Conservation (phyloP, 2,888 invertebrate genomes). For the Mystacides longicornis region DNA sequence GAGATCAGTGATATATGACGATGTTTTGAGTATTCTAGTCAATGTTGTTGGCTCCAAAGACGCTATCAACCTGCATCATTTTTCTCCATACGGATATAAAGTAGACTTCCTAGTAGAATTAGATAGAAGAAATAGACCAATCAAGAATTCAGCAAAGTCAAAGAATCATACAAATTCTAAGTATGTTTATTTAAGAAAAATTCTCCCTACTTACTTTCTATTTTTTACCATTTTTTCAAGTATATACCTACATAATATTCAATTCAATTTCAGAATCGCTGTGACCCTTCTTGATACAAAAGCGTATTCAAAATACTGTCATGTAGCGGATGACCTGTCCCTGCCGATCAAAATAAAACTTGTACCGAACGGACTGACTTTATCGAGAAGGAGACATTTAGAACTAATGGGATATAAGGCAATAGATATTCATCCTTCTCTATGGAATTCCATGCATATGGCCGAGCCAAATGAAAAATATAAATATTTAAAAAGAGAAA, state of each 20-base stretch:
- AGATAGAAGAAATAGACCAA: slow-evolving; percentile 12
- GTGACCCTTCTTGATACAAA: slow-evolving; percentile 13
- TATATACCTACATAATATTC: background rate
- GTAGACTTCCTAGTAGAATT: slow-evolving; percentile 21
- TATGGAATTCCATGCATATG: slow-evolving; percentile 38
- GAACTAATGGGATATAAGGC: slow-evolving; percentile 39
- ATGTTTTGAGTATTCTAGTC: slow-evolving; percentile 16
- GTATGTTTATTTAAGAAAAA: background rate
- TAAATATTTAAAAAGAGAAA: slow-evolving; percentile 11
- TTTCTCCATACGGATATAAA: slow-evolving; percentile 22
- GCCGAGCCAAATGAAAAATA: slow-evolving; percentile 31
- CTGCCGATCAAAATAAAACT: slow-evolving; percentile 5
- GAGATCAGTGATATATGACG: slow-evolving; percentile 16
- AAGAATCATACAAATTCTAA: background rate
- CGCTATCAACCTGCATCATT: slow-evolving; percentile 11
- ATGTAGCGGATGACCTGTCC: background rate
- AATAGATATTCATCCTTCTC: slow-evolving; percentile 31
- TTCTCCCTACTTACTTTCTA: background rate
- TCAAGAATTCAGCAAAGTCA: background rate
- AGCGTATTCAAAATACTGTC: slow-evolving; percentile 10
- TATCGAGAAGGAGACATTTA: slow-evolving; percentile 34
- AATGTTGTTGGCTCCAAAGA: slow-evolving; percentile 8
- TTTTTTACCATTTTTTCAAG: background rate
- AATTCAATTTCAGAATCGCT: slow-evolving; percentile 19
- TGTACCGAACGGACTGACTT: slow-evolving; percentile 29